Evolutionary conservation across 2,113 vertebrate genomes (phyloP).

Genomic region (Pollachius pollachius): DNA sequence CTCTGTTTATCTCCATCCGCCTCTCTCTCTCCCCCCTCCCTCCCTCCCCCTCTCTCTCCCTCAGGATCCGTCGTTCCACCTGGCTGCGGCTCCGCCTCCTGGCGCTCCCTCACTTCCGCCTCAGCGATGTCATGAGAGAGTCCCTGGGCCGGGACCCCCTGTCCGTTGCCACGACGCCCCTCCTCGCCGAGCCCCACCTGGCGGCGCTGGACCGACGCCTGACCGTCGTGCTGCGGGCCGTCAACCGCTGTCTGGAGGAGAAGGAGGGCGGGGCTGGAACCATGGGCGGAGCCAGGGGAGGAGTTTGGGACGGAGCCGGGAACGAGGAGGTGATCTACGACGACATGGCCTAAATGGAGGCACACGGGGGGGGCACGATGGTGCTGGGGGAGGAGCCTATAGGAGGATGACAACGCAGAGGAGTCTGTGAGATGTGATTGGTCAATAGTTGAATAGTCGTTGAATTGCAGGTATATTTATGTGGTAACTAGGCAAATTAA

Average conservation of each 20-base stretch:
- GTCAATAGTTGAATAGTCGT: too few species aligned
- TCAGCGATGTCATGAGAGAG: slow-evolving; percentile 72
- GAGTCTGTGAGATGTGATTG: too few species aligned
- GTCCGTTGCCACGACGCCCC: slow-evolving; percentile 45
- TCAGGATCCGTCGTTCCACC: slow-evolving; percentile 77
- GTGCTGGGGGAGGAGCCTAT: slow-evolving; percentile 1
- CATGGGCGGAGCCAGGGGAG: not conserved
- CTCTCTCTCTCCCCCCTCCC: too few species aligned
- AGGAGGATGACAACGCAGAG: too few species aligned
- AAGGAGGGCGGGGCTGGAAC: not conserved
- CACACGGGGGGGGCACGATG: not conserved
- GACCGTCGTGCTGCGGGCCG: slow-evolving; percentile 48
- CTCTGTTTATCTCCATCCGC: slow-evolving; percentile 26
- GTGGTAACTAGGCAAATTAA: too few species aligned
- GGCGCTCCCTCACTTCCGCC: slow-evolving; percentile 64
- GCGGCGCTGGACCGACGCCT: slow-evolving; percentile 68
- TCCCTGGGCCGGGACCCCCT: slow-evolving; percentile 73
- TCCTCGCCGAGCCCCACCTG: slow-evolving; percentile 76
- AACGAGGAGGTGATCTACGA: slow-evolving; percentile 55
- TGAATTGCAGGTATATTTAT: too few species aligned
- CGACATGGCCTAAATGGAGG: slow-evolving; percentile 39
- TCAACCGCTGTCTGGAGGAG: slow-evolving; percentile 49
- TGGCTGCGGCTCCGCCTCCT: slow-evolving; percentile 74
- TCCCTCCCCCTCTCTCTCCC: not conserved
- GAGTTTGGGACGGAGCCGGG: not conserved